A percentile compares a stretch with the other conserved stretches of the same genome.
These are phyloP conservation scores for Zaprionus ghesquierei DNA, from an alignment of 1,140 invertebrate species.

Conservation along the genomic window DNA sequence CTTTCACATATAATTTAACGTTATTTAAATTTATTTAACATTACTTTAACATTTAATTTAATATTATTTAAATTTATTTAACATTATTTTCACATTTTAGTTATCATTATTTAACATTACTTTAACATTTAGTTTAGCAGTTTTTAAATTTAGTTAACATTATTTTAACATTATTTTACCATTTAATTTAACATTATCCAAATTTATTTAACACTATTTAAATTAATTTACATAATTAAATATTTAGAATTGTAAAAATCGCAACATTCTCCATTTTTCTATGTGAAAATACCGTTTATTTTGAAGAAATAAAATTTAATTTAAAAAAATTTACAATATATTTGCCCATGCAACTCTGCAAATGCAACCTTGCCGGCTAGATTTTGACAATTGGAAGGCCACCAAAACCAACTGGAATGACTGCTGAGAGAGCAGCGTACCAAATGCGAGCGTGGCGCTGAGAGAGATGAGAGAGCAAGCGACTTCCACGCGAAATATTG, in stretches of 20 bases:
- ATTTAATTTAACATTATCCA: no score
- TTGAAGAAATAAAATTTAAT: neutral
- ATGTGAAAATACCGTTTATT: neutral
- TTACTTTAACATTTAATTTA: no score
- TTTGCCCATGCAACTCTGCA: neutral
- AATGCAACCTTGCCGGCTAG: slow-evolving; percentile 39
- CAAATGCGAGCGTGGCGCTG: neutral
- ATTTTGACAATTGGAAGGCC: slow-evolving; percentile 44
- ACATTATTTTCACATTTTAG: no score
- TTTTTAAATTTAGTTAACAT: no score
- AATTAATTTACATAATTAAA: no score
- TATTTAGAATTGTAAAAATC: neutral
- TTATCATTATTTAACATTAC: no score
- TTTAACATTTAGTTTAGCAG: no score
- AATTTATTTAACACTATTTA: no score
- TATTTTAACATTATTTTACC: no score
- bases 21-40: no score
- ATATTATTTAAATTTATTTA: no score
- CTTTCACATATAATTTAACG: no score
- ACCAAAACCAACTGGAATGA: slow-evolving; percentile 6
- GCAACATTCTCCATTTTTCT: neutral
- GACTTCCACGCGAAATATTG: slow-evolving; percentile 47
- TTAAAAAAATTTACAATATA: neutral
- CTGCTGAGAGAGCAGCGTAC: neutral
- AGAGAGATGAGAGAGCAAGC: slow-evolving; percentile 14